Conservation (phyloP, 2,797 vertebrate genomes). For the Squalus acanthias region DNA sequence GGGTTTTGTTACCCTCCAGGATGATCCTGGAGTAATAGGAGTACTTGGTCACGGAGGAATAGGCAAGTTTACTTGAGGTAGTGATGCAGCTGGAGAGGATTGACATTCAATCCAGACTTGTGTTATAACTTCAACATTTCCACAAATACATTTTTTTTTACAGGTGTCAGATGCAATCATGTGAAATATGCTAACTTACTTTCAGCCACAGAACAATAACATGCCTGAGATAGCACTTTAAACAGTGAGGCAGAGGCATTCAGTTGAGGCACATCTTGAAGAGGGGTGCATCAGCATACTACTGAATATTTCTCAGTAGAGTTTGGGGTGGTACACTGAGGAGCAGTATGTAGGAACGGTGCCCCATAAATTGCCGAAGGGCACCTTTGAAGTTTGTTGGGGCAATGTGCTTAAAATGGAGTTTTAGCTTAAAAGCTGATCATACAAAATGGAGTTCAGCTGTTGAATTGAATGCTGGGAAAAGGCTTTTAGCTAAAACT, state of each 20-base stretch:
- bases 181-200: conserved; percentile 8
- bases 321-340: neutral
- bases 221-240: neutral
- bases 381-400: neutral
- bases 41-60: neutral
- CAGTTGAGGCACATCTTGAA: neutral
- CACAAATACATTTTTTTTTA: neutral
- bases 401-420: neutral
- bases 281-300: neutral
- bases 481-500: neutral
- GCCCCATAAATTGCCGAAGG: neutral
- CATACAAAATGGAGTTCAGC: too few relatives aligned
- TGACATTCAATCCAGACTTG: neutral
- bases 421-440: neutral
- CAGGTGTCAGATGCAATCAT: neutral
- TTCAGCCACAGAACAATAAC: neutral
- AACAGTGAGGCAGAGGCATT: neutral
- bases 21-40: neutral
- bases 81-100: conserved; percentile 1
- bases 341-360: neutral
- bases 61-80: neutral
- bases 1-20: neutral
- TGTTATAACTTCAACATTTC: neutral
- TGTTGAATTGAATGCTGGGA: neutral
- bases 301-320: neutral